A percentile compares a stretch with the other conserved stretches of the same genome.
These are phyloP conservation scores for Danionella cerebrum DNA, from an alignment of 2,113 vertebrate genomes.

Conservation along the genomic window DNA sequence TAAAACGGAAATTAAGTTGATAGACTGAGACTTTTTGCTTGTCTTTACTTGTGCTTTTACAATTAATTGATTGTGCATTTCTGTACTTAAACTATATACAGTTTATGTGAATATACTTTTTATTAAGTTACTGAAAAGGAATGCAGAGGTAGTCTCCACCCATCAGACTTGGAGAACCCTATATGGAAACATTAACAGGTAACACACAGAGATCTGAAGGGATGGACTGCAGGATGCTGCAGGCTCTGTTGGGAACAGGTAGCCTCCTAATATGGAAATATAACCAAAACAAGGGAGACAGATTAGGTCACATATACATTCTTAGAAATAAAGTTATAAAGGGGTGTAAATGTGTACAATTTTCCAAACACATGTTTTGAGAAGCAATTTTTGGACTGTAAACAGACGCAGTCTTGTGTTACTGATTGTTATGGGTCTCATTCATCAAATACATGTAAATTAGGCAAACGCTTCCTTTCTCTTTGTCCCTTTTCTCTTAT, in stretches of 20 bases:
- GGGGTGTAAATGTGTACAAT: too few species aligned
- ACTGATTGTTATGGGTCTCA: too few species aligned
- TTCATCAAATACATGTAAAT: too few species aligned
- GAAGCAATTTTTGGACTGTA: too few species aligned
- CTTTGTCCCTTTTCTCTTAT: too few species aligned
- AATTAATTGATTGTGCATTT: background rate
- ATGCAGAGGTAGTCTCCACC: background rate
- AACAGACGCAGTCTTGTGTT: too few species aligned
- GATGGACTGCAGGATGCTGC: background rate
- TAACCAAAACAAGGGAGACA: background rate
- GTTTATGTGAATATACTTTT: background rate
- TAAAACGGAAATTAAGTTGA: conserved; percentile 18
- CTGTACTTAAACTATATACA: background rate
- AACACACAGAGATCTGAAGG: background rate
- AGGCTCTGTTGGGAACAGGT: background rate
- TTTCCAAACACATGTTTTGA: too few species aligned
- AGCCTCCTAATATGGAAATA: conserved; percentile 17
- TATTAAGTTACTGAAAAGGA: background rate
- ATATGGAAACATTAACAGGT: conserved; percentile 17
- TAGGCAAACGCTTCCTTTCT: too few species aligned
- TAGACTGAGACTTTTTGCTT: background rate
- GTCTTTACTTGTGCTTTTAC: background rate
- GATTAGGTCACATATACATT: too few species aligned
- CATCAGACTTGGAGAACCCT: conserved; percentile 1
- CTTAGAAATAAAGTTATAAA: too few species aligned